Base-by-base conservation (phyloP, 2,113 vertebrate species). In the Stegastes partitus region DNA sequence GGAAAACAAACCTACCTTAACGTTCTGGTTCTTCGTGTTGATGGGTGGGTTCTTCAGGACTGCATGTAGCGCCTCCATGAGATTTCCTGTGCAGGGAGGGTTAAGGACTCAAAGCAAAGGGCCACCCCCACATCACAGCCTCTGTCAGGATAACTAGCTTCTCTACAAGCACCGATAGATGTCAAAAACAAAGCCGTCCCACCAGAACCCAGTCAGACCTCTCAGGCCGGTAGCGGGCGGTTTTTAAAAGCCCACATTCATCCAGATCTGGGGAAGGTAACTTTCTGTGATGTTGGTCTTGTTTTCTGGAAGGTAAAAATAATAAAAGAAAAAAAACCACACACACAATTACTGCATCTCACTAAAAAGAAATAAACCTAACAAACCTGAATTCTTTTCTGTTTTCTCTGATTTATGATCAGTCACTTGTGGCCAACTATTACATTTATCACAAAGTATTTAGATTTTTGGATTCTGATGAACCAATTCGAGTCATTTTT, bases 21-120 rank as follows among this genome's bases (percentile, higher is more conserved):
- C 95, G 0, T 96, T 96, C 87, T 99, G 98, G 93, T 97, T 99
- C 94, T 99, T 99, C 11, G 97, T 98, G 89, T 98, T 98, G 93
- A 99, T 97, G 3, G 98, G 98, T 31, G 98, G 98, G 84, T 99
- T 99, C 93, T 99, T 99, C 86, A 99, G 93, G 49, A 97, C 98
- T 0, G 98, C 98, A 22, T 98, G 97, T 2, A 99, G 92, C 0
- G 98, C 98, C n/a, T 95, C 97, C 87, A 95, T 96, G 81, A 99
- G 95, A 77, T 98, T 98, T 82, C 98, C 98, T 96, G 96, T 99
- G 87, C 93, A 87, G 49, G 39, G 56, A 57, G 1, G 47, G 94
- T 97, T 95, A 98, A 98, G 96, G 79, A 84, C 28, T 56, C 68
- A 79, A 15, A 53, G 62, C 39, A 47, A 47, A 12, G 47, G 23